Evolutionary conservation across 1,140 invertebrate genomes (phyloP).

Genomic region (Panagrolaimus sp.): DNA sequence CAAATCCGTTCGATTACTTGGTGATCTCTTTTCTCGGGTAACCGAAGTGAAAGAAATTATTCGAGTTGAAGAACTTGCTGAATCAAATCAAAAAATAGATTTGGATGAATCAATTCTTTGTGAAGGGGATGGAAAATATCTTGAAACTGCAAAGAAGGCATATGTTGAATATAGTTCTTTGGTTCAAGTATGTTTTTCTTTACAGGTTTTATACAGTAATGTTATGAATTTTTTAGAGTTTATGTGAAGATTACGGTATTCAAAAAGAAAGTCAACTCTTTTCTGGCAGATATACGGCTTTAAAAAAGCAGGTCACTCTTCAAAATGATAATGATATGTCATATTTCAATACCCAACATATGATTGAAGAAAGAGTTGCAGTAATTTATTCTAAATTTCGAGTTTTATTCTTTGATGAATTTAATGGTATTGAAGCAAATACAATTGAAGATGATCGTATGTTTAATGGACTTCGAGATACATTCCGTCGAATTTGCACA

Average conservation of each 20-base stretch:
- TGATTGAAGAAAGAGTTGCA: slow-evolving; percentile 36
- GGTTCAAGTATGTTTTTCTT: too few relatives aligned
- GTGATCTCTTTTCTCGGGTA: slow-evolving; percentile 44
- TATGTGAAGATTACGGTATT: slow-evolving; percentile 53
- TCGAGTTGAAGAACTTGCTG: not conserved
- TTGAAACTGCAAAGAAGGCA: not conserved
- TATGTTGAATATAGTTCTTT: not conserved
- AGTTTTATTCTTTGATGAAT: slow-evolving; percentile 29
- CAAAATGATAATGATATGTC: slow-evolving; percentile 29
- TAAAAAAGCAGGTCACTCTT: slow-evolving; percentile 24
- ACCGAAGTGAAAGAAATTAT: slow-evolving; percentile 18
- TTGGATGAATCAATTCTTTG: slow-evolving; percentile 17
- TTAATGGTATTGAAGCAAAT: not conserved
- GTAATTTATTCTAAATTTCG: slow-evolving; percentile 24
- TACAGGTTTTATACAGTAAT: too few relatives aligned
- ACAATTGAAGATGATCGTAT: slow-evolving; percentile 11
- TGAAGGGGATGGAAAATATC: not conserved
- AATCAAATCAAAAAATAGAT: not conserved
- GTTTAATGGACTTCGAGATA: slow-evolving; percentile 26
- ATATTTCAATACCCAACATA: slow-evolving; percentile 39
- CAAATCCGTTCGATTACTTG: slow-evolving; percentile 46
- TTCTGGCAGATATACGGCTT: slow-evolving; percentile 28
- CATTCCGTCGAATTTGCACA: slow-evolving; percentile 23
- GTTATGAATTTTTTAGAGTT: too few relatives aligned
- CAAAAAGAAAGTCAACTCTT: slow-evolving; percentile 47